Conservation (phyloP, 2,888 invertebrate species). For the Lycocerus yunnanus region DNA sequence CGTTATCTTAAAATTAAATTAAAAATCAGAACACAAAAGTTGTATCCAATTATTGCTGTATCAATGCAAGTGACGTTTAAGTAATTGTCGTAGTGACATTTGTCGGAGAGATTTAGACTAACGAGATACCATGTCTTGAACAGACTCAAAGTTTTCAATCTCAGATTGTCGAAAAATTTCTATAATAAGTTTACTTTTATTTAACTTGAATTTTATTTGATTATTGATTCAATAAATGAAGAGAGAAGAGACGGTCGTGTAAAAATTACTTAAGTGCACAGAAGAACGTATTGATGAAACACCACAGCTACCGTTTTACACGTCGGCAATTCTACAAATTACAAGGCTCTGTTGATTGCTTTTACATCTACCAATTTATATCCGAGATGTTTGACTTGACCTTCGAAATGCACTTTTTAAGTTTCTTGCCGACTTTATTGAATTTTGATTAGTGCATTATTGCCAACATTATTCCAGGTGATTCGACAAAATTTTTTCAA, state of each 20-base stretch:
- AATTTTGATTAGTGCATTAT: slow-evolving; percentile 1
- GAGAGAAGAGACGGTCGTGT: slow-evolving; percentile 13
- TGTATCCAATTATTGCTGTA: slow-evolving; percentile 53
- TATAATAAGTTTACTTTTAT: not conserved
- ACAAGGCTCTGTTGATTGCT: slow-evolving; percentile 28
- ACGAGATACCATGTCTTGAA: slow-evolving; percentile 33
- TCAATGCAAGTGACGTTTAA: slow-evolving; percentile 53
- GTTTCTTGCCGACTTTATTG: slow-evolving; percentile 16
- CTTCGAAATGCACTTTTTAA: slow-evolving; percentile 22
- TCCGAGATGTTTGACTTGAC: slow-evolving; percentile 20
- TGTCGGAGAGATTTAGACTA: slow-evolving; percentile 34
- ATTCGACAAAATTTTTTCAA: not conserved
- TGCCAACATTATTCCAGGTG: not conserved
- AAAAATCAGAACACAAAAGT: slow-evolving; percentile 50
- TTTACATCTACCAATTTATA: slow-evolving; percentile 28
- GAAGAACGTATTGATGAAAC: slow-evolving; percentile 24
- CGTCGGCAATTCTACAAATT: slow-evolving; percentile 31
- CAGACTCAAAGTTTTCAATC: slow-evolving; percentile 31
- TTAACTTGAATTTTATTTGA: not conserved
- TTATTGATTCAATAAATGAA: slow-evolving; percentile 7
- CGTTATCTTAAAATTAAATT: slow-evolving; percentile 48
- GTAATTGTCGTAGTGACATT: slow-evolving; percentile 47
- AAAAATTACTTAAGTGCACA: slow-evolving; percentile 13
- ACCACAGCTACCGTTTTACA: slow-evolving; percentile 29
- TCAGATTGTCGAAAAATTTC: slow-evolving; percentile 16